Evolutionary conservation across 2,888 invertebrate species (phyloP).

Genomic region (Calliscelio sp.): DNA sequence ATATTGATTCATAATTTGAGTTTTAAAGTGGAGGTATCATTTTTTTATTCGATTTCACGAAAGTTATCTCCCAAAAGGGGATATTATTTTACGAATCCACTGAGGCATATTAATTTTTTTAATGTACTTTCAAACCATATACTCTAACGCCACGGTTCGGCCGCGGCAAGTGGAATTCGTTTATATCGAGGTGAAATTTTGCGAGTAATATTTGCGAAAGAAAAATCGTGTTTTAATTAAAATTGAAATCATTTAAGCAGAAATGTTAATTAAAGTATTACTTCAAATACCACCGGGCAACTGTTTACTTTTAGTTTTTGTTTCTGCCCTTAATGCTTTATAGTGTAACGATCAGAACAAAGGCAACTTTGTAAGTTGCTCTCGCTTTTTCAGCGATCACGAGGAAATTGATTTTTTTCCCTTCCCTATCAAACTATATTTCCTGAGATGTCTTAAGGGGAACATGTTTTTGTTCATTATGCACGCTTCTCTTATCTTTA

Average conservation of each 20-base stretch:
- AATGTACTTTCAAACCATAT: not conserved
- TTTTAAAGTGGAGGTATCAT: no score
- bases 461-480: slow-evolving; percentile 11
- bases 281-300: not conserved
- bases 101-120: not conserved
- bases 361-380: not conserved
- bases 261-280: slow-evolving; percentile 3
- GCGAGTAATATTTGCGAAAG: not conserved
- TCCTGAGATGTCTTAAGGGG: not conserved
- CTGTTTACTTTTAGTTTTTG: not conserved
- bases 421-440: not conserved
- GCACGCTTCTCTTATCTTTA: not conserved
- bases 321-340: no score
- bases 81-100: not conserved
- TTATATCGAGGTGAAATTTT: no score
- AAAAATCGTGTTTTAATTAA: not conserved
- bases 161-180: no score
- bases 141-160: no score
- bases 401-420: slow-evolving; percentile 18
- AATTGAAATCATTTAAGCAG: not conserved
- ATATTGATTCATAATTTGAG: no score
- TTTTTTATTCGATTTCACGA: not conserved
- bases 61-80: no score
- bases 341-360: not conserved
- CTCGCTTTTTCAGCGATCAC: slow-evolving; percentile 3